phyloP scores from a whole-genome alignment of 1,140 invertebrate genomes.

The Drosophila nebulosa region DNA sequence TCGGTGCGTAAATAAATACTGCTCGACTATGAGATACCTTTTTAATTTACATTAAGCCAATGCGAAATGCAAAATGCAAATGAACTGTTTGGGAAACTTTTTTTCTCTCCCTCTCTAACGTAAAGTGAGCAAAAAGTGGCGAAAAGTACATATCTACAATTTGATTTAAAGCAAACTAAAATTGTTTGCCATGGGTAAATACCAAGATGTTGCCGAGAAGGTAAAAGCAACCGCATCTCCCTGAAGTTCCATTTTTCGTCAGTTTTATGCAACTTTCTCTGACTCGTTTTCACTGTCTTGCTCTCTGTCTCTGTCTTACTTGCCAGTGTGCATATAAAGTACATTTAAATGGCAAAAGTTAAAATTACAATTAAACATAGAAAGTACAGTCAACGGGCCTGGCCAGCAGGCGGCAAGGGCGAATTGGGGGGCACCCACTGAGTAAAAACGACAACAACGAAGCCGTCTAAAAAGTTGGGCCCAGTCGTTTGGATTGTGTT shows the following conservation, averaged over 20 bases:
- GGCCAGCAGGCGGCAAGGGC: neutral
- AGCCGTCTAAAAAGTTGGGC: slow-evolving; percentile 15
- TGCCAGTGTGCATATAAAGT: neutral
- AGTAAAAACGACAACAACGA: neutral
- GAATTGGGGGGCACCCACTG: neutral
- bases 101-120: neutral
- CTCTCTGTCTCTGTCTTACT: neutral
- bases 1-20: neutral
- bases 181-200: slow-evolving; percentile 8
- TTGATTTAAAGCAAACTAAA: slow-evolving; percentile 12
- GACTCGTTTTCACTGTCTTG: neutral
- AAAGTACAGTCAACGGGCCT: neutral
- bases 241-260: neutral
- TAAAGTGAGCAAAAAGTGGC: neutral
- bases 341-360: slow-evolving; percentile 16
- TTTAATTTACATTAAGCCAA: neutral
- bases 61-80: neutral
- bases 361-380: slow-evolving; percentile 22
- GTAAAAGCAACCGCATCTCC: neutral
- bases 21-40: neutral
- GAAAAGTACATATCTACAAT: neutral
- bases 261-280: neutral
- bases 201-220: neutral
- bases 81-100: neutral
- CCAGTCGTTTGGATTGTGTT: slow-evolving; percentile 1